phyloP scores from a whole-genome alignment of 2,888 invertebrate species.

The Bellardia pandia region DNA sequence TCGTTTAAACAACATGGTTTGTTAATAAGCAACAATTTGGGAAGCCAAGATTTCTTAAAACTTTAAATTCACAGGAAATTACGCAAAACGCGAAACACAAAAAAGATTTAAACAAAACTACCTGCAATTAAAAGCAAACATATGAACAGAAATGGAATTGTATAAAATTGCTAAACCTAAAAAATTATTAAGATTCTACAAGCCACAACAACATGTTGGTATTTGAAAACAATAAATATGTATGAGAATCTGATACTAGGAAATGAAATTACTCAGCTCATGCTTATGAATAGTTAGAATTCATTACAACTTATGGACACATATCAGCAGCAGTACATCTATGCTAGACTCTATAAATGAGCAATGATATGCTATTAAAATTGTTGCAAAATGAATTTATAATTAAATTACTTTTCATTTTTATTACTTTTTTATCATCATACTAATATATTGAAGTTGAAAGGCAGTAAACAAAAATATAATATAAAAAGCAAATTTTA shows the following conservation, averaged over 20 bases:
- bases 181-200: slow-evolving; percentile 29
- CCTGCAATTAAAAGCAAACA: background rate
- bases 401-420: slow-evolving; percentile 25
- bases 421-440: background rate
- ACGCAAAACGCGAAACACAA: background rate
- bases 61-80: background rate
- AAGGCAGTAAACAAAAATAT: background rate
- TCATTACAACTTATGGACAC: background rate
- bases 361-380: slow-evolving; percentile 32
- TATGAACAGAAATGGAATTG: background rate
- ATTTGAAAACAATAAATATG: slow-evolving; percentile 18
- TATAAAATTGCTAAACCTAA: background rate
- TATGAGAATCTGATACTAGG: slow-evolving; percentile 55
- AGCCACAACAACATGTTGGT: background rate
- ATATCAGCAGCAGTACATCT: background rate
- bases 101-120: background rate
- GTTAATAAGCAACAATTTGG: background rate
- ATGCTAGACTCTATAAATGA: background rate
- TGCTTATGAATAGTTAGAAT: background rate
- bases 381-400: slow-evolving; percentile 27
- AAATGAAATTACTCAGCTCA: slow-evolving; percentile 34
- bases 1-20: too few relatives aligned
- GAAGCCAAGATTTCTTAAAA: background rate
- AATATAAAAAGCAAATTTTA: slow-evolving; percentile 9
- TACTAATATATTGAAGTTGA: slow-evolving; percentile 16